Evolutionary conservation across 2,888 invertebrate species (phyloP).

Genomic region (Troides oblongomaculatus): DNA sequence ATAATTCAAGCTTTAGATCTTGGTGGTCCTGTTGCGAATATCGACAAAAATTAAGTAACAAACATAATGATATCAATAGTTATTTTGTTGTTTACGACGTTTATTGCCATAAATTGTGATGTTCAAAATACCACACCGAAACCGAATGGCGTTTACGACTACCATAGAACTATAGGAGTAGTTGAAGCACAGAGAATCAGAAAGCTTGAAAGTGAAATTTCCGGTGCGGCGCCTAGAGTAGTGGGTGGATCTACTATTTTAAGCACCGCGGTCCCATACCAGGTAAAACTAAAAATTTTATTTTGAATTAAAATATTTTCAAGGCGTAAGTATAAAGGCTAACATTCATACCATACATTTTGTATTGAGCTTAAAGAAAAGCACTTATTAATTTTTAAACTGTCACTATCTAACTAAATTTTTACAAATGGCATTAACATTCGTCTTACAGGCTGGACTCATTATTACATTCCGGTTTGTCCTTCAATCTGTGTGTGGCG

Average conservation of each 20-base stretch:
- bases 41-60: not conserved
- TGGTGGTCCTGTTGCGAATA: not conserved
- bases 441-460: conserved; percentile 45
- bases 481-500: conserved; percentile 47
- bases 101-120: conserved; percentile 1
- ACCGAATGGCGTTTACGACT: conserved; percentile 42
- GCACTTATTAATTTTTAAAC: not conserved
- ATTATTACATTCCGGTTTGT: conserved; percentile 39
- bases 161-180: conserved; percentile 44
- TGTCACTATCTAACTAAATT: too few relatives aligned
- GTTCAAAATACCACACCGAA: conserved; percentile 31
- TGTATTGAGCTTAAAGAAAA: too few relatives aligned
- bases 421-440: not conserved
- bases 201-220: conserved; percentile 40
- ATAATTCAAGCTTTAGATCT: not conserved
- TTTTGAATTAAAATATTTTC: not conserved
- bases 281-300: conserved; percentile 36
- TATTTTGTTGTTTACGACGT: not conserved
- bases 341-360: too few relatives aligned
- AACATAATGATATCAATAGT: conserved; percentile 2
- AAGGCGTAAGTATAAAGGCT: not conserved
- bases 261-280: conserved; percentile 43
- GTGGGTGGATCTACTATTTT: conserved; percentile 42
- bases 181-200: conserved; percentile 44
- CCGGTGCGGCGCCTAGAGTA: conserved; percentile 36